A percentile compares a stretch with the other conserved stretches of the same genome.
Conservation (phyloP, 2,888 invertebrate species). For the Stomorhina lunata region DNA sequence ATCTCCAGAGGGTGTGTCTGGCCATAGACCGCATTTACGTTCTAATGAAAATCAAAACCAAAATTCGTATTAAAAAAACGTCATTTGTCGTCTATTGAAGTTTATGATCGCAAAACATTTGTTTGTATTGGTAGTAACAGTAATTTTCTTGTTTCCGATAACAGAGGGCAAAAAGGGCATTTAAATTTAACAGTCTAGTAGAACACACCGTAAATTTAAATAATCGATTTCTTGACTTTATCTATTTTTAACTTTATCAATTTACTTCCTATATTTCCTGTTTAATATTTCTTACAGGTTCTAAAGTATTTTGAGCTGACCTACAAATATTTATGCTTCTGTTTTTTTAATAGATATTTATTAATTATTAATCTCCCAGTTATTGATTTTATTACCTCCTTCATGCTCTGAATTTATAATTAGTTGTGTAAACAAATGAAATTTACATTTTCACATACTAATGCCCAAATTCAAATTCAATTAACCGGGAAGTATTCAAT, state of each 20-base stretch:
- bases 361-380: neutral
- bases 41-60: neutral
- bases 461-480: neutral
- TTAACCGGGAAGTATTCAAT: constrained; percentile 46
- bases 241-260: too few species aligned
- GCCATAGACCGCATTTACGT: constrained; percentile 4
- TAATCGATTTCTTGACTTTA: too few species aligned
- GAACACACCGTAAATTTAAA: neutral
- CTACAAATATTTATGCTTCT: neutral
- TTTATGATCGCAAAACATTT: constrained; percentile 7
- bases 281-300: constrained; percentile 8
- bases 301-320: neutral
- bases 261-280: too few species aligned
- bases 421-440: neutral
- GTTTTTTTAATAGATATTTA: neutral
- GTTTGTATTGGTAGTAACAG: neutral
- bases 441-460: neutral
- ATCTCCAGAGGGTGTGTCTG: constrained; percentile 29
- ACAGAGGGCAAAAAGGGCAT: constrained; percentile 62
- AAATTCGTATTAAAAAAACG: neutral
- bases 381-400: neutral
- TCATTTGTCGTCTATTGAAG: constrained; percentile 20
- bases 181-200: neutral
- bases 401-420: constrained; percentile 15
- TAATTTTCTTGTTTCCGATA: constrained; percentile 18